phyloP scores from a whole-genome alignment of 2,888 invertebrate genomes.

The Cremastobaeus sp. region DNA sequence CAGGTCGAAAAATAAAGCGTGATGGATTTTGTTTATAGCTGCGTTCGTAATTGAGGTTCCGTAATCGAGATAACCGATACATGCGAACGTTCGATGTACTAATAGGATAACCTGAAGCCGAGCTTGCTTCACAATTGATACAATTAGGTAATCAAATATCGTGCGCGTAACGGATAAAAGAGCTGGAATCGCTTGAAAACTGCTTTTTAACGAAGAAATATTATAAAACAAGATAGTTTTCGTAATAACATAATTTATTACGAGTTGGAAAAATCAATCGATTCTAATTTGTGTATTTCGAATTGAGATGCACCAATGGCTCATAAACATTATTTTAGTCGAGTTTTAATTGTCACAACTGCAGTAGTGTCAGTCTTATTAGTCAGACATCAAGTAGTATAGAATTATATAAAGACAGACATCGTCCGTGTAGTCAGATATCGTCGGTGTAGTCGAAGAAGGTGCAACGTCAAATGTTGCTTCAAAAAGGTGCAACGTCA shows the following conservation, averaged over 20 bases:
- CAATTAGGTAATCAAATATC: constrained; percentile 56
- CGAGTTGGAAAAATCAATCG: constrained; percentile 17
- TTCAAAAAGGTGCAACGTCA: too few species aligned
- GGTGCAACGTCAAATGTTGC: too few species aligned
- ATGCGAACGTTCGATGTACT: constrained; percentile 10
- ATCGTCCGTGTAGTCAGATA: too few species aligned
- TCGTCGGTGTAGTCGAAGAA: too few species aligned
- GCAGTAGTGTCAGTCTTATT: too few species aligned
- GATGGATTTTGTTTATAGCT: constrained; percentile 36
- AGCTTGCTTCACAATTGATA: constrained; percentile 44
- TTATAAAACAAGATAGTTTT: constrained; percentile 33
- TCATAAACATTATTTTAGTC: too few species aligned
- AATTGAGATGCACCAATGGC: too few species aligned
- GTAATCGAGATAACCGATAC: constrained; percentile 34
- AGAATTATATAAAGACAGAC: too few species aligned
- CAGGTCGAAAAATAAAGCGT: constrained; percentile 30
- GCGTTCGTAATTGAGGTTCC: constrained; percentile 33
- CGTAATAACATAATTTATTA: constrained; percentile 34
- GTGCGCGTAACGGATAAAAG: constrained; percentile 28
- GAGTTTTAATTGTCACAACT: too few species aligned
- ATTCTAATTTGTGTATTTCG: too few species aligned
- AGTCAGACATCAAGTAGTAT: too few species aligned
- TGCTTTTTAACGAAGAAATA: constrained; percentile 50
- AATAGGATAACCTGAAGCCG: constrained; percentile 29
- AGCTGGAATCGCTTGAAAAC: constrained; percentile 39